Evolutionary conservation across 2,113 vertebrate species (phyloP).

Genomic region (Rhagologus leucostigma): DNA sequence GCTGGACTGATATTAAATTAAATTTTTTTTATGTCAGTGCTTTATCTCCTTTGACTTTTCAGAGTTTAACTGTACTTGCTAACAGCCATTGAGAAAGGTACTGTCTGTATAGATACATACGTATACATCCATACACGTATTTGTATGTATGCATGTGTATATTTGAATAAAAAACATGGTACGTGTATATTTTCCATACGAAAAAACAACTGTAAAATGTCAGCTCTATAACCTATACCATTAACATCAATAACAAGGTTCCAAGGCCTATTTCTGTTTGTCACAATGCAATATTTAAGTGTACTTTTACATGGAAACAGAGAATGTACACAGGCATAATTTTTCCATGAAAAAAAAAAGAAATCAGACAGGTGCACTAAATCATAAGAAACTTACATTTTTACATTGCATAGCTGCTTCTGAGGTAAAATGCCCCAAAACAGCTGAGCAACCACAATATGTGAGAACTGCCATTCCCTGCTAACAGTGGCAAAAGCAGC

Average conservation of each 20-base stretch:
- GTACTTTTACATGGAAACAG: background rate
- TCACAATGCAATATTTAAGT: background rate
- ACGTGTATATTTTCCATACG: background rate
- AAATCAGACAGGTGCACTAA: background rate
- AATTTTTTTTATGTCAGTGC: constrained; percentile 25
- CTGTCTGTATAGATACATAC: accelerated
- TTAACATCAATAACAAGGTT: background rate
- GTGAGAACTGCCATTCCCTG: background rate
- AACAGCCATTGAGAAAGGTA: constrained; percentile 3
- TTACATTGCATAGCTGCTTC: background rate
- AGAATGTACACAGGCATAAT: background rate
- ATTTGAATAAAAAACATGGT: background rate
- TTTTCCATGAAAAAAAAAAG: background rate
- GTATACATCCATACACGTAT: background rate
- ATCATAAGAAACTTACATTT: background rate
- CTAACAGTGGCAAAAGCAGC: background rate
- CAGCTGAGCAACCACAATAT: background rate
- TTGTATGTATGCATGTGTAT: background rate
- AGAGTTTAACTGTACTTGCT: constrained; percentile 6
- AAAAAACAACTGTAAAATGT: background rate
- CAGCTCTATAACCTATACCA: background rate
- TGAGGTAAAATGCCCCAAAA: background rate
- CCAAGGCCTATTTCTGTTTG: background rate
- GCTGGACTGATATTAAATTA: constrained; percentile 46
- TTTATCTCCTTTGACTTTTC: constrained; percentile 9